Conservation (phyloP, 2,797 vertebrate species). For the Anguilla obscura region DNA sequence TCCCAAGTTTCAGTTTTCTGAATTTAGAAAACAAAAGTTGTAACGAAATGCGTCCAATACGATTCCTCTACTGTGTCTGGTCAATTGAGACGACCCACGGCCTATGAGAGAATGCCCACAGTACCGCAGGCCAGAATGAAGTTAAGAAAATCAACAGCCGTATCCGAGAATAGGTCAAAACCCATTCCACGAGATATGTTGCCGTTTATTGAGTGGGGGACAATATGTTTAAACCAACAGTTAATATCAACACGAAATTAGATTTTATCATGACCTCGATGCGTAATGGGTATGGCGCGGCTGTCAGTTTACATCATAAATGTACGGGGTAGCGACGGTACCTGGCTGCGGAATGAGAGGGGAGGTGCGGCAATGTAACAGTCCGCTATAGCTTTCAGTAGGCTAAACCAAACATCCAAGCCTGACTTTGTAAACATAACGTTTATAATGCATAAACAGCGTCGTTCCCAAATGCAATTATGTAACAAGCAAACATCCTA, state of each 20-base stretch:
- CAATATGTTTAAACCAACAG: background rate
- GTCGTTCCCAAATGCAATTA: background rate
- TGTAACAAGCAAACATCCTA: background rate
- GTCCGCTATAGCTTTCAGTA: background rate
- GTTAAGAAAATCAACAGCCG: background rate
- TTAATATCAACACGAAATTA: background rate
- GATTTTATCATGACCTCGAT: background rate
- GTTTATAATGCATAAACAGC: background rate
- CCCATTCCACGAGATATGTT: background rate
- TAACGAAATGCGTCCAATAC: background rate
- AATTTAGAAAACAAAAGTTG: background rate
- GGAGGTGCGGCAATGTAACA: background rate
- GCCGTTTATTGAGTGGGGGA: background rate
- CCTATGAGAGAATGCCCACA: background rate
- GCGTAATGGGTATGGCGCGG: conserved; percentile 30
- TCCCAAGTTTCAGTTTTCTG: background rate
- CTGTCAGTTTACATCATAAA: background rate
- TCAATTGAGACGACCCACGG: background rate
- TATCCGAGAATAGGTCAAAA: background rate
- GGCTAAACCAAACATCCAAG: background rate
- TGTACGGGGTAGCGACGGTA: no score
- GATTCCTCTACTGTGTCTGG: background rate
- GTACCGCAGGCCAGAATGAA: background rate
- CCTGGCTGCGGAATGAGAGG: background rate
- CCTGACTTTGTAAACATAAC: background rate